These are phyloP conservation scores for Folsomia candida DNA, from an alignment of 2,888 invertebrate species.

Conservation along the genomic window DNA sequence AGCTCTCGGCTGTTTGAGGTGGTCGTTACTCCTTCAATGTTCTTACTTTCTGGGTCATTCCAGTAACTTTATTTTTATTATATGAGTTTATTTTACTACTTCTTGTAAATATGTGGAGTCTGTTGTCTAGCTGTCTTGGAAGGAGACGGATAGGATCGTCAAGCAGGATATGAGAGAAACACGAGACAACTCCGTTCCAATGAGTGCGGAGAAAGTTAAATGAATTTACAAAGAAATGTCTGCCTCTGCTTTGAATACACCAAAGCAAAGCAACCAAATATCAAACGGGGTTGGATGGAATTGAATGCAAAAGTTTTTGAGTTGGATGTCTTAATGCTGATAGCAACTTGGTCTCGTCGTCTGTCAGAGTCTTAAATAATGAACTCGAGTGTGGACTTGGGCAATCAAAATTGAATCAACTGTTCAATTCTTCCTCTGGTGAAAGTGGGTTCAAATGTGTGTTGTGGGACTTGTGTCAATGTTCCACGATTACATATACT, in stretches of 20 bases:
- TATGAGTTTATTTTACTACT: background rate
- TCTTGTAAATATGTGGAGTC: background rate
- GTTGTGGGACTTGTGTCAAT: background rate
- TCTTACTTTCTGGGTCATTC: background rate
- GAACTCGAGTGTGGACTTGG: background rate
- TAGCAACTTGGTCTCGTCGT: too few relatives aligned
- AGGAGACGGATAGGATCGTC: background rate
- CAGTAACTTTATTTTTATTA: background rate
- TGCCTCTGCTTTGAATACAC: background rate
- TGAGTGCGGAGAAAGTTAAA: background rate
- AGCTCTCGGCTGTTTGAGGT: background rate
- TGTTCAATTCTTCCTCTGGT: background rate
- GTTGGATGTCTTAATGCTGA: too few relatives aligned
- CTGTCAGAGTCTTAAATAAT: background rate
- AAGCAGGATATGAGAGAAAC: background rate
- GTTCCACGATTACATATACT: background rate
- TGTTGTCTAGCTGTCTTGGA: background rate
- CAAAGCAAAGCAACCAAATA: background rate
- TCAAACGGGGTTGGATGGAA: background rate
- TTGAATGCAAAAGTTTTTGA: background rate
- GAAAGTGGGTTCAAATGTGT: background rate
- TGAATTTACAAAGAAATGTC: background rate
- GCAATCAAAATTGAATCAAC: constrained; percentile 2
- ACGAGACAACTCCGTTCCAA: background rate
- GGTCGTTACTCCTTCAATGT: background rate